These are phyloP conservation scores for Siniperca knerii DNA, from an alignment of 2,113 vertebrate genomes.

Conservation along the genomic window DNA sequence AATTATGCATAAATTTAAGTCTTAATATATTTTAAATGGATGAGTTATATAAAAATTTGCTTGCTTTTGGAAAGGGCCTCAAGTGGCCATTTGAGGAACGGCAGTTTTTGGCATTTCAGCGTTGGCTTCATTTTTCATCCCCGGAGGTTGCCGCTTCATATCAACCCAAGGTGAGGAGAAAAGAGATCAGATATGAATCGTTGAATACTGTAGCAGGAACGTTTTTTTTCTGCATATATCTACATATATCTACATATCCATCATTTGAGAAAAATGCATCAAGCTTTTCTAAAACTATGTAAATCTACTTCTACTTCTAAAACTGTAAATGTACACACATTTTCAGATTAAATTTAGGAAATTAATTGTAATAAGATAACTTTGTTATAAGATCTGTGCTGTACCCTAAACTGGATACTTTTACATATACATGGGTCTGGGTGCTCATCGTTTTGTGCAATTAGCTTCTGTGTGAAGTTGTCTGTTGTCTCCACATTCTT, in stretches of 20 bases:
- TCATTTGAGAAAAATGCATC: not conserved
- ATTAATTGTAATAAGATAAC: not conserved
- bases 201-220: constrained; percentile 25
- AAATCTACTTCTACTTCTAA: not conserved
- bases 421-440: not conserved
- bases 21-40: too few species aligned
- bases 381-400: not conserved
- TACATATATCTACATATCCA: too few species aligned
- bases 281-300: not conserved
- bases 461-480: not conserved
- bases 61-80: too few species aligned
- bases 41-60: too few species aligned
- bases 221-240: not conserved
- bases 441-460: not conserved
- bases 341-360: not conserved
- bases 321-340: not conserved
- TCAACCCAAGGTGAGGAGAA: constrained; percentile 70
- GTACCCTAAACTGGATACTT: not conserved
- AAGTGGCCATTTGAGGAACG: too few species aligned
- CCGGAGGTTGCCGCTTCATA: constrained; percentile 7
- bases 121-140: too few species aligned
- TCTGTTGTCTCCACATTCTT: not conserved
- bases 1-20: too few species aligned
- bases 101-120: too few species aligned
- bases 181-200: constrained; percentile 65